Percentiles rank a stretch among this genome's conserved stretches.
Evolutionary conservation across 2,797 vertebrate species (phyloP).

Genomic region (Crypturellus tataupa): DNA sequence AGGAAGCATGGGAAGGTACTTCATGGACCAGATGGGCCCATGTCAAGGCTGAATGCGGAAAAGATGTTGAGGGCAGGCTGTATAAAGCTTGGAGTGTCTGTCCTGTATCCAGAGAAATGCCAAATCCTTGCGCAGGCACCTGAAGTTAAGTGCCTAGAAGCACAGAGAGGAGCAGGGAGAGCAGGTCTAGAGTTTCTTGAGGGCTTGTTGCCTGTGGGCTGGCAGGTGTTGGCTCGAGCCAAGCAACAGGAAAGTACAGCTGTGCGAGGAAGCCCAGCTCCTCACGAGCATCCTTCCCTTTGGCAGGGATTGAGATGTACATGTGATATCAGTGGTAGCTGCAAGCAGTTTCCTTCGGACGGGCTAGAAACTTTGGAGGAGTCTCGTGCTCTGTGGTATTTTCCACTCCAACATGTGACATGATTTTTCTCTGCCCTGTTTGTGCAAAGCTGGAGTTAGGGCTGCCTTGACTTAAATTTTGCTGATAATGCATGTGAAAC

Average conservation of each 20-base stretch:
- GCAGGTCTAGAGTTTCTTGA: background rate
- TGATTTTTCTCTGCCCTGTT: background rate
- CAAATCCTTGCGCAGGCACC: background rate
- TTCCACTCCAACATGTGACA: fast-evolving
- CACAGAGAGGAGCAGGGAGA: background rate
- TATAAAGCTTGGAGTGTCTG: background rate
- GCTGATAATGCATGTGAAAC: background rate
- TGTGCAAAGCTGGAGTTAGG: background rate
- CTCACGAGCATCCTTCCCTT: background rate
- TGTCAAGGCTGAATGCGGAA: background rate
- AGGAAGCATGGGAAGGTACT: background rate
- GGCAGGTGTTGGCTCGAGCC: constrained; percentile 32
- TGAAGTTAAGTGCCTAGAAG: fast-evolving
- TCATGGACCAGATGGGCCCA: background rate
- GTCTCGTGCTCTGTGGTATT: fast-evolving
- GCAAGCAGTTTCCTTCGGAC: background rate
- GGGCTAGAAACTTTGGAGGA: background rate
- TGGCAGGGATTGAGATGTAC: fast-evolving
- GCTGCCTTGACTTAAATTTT: background rate
- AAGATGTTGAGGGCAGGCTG: background rate
- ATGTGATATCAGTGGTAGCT: background rate
- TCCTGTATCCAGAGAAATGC: background rate
- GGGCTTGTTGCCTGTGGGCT: background rate
- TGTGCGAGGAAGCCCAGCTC: background rate
- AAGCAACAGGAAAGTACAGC: background rate